These are phyloP conservation scores for Carassius auratus DNA, from an alignment of 2,113 vertebrate species.

Conservation along the genomic window DNA sequence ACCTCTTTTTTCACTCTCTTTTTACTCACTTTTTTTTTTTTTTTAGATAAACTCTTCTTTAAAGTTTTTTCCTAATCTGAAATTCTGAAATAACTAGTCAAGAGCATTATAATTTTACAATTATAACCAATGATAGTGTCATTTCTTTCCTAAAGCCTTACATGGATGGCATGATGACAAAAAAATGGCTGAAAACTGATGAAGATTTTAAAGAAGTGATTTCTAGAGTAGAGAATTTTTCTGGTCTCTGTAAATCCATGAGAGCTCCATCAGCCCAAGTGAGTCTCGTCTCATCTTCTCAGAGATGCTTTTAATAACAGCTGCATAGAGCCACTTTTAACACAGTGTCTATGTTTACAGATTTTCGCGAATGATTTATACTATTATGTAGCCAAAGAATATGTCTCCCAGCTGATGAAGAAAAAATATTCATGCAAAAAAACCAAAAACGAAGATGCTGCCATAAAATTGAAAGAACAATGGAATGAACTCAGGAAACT, in stretches of 20 bases:
- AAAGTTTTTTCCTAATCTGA: background rate
- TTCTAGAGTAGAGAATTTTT: slow-evolving; percentile 35
- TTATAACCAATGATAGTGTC: background rate
- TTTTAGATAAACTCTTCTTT: too few relatives aligned
- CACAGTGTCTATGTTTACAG: slow-evolving; percentile 14
- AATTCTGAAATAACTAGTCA: background rate
- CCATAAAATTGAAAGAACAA: slow-evolving; percentile 38
- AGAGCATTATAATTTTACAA: background rate
- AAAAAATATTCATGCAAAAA: slow-evolving; percentile 55
- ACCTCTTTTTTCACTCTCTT: too few relatives aligned
- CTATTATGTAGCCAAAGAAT: slow-evolving; percentile 43
- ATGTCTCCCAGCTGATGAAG: slow-evolving; percentile 51
- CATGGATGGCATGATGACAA: slow-evolving; percentile 57
- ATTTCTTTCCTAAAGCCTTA: slow-evolving; percentile 34
- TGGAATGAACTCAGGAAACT: slow-evolving; percentile 37
- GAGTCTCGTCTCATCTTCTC: background rate
- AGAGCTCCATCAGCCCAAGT: slow-evolving; percentile 45
- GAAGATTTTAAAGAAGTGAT: slow-evolving; percentile 53
- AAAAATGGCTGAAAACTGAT: slow-evolving; percentile 55
- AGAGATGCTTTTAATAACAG: background rate
- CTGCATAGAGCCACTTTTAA: background rate
- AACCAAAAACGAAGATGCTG: slow-evolving; percentile 39
- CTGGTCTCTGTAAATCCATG: slow-evolving; percentile 44
- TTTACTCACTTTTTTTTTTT: too few relatives aligned
- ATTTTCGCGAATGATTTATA: slow-evolving; percentile 38